These are phyloP conservation scores for Clinocottus analis DNA, from an alignment of 2,113 vertebrate genomes.

Conservation along the genomic window DNA sequence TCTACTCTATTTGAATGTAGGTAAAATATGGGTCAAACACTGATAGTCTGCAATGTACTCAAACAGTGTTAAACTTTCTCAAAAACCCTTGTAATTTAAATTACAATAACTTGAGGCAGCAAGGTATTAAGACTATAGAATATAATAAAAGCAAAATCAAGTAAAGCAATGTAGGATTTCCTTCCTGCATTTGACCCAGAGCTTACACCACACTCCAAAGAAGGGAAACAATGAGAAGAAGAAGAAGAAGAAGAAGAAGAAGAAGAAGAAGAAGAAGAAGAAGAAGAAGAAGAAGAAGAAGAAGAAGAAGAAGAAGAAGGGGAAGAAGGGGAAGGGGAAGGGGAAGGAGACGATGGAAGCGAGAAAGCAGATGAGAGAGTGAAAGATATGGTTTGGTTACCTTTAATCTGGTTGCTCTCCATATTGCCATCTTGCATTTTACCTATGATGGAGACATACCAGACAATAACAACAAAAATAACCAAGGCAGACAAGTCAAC, in stretches of 20 bases:
- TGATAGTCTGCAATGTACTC: slow-evolving; percentile 2
- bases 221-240: slow-evolving; percentile 26
- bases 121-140: neutral
- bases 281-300: neutral
- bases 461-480: slow-evolving; percentile 92
- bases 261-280: too few relatives aligned
- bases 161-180: slow-evolving; percentile 11
- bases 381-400: slow-evolving; percentile 88
- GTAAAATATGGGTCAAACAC: slow-evolving; percentile 65
- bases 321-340: neutral
- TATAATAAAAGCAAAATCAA: slow-evolving; percentile 5
- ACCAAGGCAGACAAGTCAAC: slow-evolving; percentile 89
- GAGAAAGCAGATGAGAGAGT: slow-evolving; percentile 52
- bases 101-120: neutral
- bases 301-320: neutral
- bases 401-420: slow-evolving; percentile 99
- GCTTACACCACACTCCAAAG: slow-evolving; percentile 43
- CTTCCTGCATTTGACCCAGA: slow-evolving; percentile 65
- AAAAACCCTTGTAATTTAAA: slow-evolving; percentile 7
- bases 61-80: neutral
- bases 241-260: neutral
- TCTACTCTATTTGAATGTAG: slow-evolving; percentile 49
- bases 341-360: too few relatives aligned
- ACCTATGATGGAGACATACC: slow-evolving; percentile 97
- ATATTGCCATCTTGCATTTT: slow-evolving; percentile 99